Conservation (phyloP, 1,140 invertebrate species). For the Drosophila pallidifrons region DNA sequence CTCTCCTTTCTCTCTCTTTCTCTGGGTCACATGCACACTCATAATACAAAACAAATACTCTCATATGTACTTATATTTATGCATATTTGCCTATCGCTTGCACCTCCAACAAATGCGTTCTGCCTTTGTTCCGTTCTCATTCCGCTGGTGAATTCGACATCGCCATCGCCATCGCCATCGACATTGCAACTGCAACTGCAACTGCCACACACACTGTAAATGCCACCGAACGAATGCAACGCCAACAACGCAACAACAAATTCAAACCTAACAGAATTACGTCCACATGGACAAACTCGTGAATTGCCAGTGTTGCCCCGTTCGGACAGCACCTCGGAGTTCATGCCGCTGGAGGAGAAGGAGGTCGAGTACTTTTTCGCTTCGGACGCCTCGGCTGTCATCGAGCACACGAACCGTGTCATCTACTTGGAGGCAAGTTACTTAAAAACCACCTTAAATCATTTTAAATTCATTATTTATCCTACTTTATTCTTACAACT, state of each 20-base stretch:
- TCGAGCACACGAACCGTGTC: constrained; percentile 99
- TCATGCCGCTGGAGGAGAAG: constrained; percentile 95
- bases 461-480: too few relatives aligned
- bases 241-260: constrained; percentile 23
- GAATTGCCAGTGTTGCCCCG: constrained; percentile 88
- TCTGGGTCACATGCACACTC: constrained; percentile 30
- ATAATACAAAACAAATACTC: constrained; percentile 11
- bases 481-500: neutral
- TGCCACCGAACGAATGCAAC: constrained; percentile 38
- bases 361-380: constrained; percentile 99
- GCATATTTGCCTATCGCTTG: constrained; percentile 27
- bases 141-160: constrained; percentile 35
- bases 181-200: constrained; percentile 29
- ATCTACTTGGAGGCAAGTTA: constrained; percentile 92
- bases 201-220: constrained; percentile 29
- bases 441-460: too few relatives aligned
- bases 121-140: constrained; percentile 35
- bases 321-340: constrained; percentile 94
- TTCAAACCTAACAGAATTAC: constrained; percentile 90
- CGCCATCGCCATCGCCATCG: constrained; percentile 18
- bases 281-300: constrained; percentile 88
- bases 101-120: constrained; percentile 13
- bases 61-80: constrained; percentile 10
- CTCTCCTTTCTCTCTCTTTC: neutral
- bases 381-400: constrained; percentile 98